Evolutionary conservation across 2,797 vertebrate genomes (phyloP).

Genomic region (Nannoperca obscura): DNA sequence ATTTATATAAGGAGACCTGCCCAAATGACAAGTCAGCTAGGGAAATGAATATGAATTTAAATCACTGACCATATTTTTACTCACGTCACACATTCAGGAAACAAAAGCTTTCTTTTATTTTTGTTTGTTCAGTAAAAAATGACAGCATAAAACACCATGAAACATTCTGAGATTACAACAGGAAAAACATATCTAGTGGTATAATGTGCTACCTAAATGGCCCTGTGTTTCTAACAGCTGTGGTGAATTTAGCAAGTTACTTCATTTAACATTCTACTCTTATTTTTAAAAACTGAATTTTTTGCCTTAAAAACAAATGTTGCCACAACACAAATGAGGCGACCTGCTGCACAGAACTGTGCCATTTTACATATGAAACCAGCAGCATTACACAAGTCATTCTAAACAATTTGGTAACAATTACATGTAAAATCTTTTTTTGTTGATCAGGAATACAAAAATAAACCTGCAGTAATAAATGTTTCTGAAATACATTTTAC

Average conservation of each 20-base stretch:
- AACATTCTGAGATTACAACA: not conserved
- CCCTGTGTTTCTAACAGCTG: not conserved
- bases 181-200: not conserved
- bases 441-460: not conserved
- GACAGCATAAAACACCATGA: not conserved
- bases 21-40: conserved; percentile 5
- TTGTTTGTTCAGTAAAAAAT: not conserved
- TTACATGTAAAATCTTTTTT: not conserved
- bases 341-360: conserved; percentile 13
- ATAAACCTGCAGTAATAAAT: not conserved
- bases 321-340: not conserved
- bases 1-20: conserved; percentile 9
- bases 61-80: not conserved
- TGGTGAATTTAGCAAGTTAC: not conserved
- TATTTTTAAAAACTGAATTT: conserved; percentile 5
- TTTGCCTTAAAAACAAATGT: conserved; percentile 20
- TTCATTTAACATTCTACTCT: not conserved
- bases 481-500: not conserved
- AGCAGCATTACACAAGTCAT: not conserved
- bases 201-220: not conserved
- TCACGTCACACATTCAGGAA: not conserved
- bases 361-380: not conserved
- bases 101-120: not conserved
- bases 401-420: not conserved
- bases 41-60: conserved; percentile 15